phyloP scores from a whole-genome alignment of 2,797 vertebrate genomes.

The Syncerus caffer region DNA sequence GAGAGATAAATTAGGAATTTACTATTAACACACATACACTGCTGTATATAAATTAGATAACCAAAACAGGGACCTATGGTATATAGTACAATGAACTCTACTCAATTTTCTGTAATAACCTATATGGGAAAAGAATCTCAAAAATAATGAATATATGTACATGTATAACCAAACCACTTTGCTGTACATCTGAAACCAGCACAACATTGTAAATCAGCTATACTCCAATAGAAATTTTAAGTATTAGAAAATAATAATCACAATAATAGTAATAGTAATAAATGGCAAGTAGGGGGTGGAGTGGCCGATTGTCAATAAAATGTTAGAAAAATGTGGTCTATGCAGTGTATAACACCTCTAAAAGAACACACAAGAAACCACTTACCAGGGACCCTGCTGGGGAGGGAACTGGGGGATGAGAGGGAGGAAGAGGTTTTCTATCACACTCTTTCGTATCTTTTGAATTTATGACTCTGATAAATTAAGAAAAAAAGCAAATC shows the following conservation, averaged over 20 bases:
- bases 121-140: not conserved
- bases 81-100: not conserved
- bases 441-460: not conserved
- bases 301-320: not conserved
- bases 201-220: not conserved
- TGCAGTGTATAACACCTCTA: not conserved
- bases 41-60: not conserved
- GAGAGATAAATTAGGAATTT: not conserved
- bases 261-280: not conserved
- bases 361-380: not conserved
- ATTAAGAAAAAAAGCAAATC: not conserved
- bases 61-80: not conserved
- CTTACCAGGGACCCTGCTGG: not conserved
- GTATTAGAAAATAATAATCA: not conserved
- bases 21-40: not conserved
- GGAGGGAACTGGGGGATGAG: not conserved
- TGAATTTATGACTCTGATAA: not conserved
- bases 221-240: not conserved
- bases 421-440: not conserved
- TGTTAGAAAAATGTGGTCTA: not conserved
- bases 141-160: not conserved
- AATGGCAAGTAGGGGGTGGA: not conserved
- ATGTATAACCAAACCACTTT: not conserved
- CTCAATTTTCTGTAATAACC: not conserved
- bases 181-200: not conserved